phyloP scores from a whole-genome alignment of 2,113 vertebrate species.

The Crotalus horridus region DNA sequence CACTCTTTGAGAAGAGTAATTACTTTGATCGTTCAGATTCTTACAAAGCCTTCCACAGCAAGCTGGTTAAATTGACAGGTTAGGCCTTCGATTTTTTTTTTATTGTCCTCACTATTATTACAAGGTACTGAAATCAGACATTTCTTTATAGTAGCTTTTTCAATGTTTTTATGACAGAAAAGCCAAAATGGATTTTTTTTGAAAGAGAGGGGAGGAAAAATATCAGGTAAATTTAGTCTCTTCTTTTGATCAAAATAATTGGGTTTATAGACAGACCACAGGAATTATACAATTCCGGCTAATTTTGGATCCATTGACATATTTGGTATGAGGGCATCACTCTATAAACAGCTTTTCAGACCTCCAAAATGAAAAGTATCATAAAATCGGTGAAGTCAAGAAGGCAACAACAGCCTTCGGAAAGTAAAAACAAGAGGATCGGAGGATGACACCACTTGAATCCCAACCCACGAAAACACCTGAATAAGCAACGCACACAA shows the following conservation, averaged over 20 bases:
- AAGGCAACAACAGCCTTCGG: neutral
- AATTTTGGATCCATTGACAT: neutral
- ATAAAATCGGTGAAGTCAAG: neutral
- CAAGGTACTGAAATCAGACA: neutral
- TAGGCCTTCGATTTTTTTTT: neutral
- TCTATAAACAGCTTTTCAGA: neutral
- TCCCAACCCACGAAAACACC: neutral
- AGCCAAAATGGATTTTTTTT: neutral
- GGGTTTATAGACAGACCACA: neutral
- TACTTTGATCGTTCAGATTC: neutral
- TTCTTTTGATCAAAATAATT: accelerated
- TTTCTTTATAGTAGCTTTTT: neutral
- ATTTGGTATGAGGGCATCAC: neutral
- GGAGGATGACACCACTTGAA: neutral
- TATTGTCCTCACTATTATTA: neutral
- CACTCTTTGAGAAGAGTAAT: neutral
- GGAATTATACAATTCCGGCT: neutral
- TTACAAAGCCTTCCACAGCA: neutral
- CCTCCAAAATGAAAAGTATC: neutral
- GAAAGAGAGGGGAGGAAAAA: neutral
- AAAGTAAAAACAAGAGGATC: neutral
- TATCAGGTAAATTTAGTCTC: neutral
- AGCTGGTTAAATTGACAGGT: neutral
- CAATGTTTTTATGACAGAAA: neutral
- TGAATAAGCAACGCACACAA: conserved; percentile 72